phyloP scores from a whole-genome alignment of 2,888 invertebrate genomes.

The Amphipyra berbera region DNA sequence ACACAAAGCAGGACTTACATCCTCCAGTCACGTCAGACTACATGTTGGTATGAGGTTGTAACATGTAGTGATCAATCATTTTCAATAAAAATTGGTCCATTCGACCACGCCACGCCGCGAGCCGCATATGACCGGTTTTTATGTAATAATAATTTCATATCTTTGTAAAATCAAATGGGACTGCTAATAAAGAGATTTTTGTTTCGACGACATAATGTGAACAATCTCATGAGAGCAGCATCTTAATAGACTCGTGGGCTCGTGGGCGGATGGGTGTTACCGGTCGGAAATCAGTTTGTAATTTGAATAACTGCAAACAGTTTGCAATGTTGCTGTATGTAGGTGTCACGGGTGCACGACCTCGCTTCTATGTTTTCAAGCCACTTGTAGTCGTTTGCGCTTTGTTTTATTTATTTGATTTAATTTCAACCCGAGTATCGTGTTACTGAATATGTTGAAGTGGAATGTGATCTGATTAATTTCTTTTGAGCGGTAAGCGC shows the following conservation, averaged over 20 bases:
- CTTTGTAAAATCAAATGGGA: slow-evolving; percentile 23
- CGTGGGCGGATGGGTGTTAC: slow-evolving; percentile 46
- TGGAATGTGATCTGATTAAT: slow-evolving; percentile 19
- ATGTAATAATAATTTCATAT: slow-evolving; percentile 26
- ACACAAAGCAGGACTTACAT: slow-evolving; percentile 37
- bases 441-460: background rate
- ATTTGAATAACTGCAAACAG: slow-evolving; percentile 55
- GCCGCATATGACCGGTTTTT: slow-evolving; percentile 29
- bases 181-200: slow-evolving; percentile 42
- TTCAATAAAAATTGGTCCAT: slow-evolving; percentile 43
- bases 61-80: slow-evolving; percentile 49
- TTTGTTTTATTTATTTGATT: slow-evolving; percentile 6
- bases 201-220: slow-evolving; percentile 21
- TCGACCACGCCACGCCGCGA: slow-evolving; percentile 6
- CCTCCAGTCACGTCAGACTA: slow-evolving; percentile 30
- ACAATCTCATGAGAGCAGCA: slow-evolving; percentile 12
- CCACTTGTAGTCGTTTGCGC: slow-evolving; percentile 20
- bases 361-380: slow-evolving; percentile 41
- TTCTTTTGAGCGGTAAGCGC: slow-evolving; percentile 3
- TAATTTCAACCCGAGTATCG: background rate
- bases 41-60: slow-evolving; percentile 36
- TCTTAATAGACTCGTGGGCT: slow-evolving; percentile 27
- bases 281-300: slow-evolving; percentile 42
- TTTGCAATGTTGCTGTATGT: slow-evolving; percentile 47
- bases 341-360: slow-evolving; percentile 39